These are phyloP conservation scores for Luehdorfia chinensis DNA, from an alignment of 1,140 invertebrate genomes.

Conservation along the genomic window DNA sequence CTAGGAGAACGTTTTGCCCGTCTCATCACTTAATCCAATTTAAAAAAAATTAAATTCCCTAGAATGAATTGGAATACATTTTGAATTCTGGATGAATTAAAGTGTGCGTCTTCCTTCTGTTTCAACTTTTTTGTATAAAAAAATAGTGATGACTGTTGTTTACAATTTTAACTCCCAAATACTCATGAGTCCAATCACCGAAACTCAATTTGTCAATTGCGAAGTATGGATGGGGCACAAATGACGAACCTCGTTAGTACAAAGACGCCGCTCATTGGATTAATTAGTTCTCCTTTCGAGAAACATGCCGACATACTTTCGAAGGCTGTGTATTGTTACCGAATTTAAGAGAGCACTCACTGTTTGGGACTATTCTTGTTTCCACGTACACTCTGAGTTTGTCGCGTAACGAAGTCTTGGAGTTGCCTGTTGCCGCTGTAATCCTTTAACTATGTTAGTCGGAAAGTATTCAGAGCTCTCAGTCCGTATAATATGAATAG, in stretches of 20 bases:
- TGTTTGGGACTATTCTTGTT: slow-evolving; percentile 42
- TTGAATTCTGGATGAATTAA: too few relatives aligned
- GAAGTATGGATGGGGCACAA: slow-evolving; percentile 43
- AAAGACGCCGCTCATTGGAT: slow-evolving; percentile 63
- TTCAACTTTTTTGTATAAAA: too few relatives aligned
- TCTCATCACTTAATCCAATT: too few relatives aligned
- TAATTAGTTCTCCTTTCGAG: slow-evolving; percentile 59
- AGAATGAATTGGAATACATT: too few relatives aligned
- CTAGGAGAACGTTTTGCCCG: too few relatives aligned
- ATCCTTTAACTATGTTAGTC: slow-evolving; percentile 53
- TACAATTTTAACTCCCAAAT: slow-evolving; percentile 1
- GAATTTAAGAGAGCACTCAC: slow-evolving; percentile 43
- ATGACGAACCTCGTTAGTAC: slow-evolving; percentile 62
- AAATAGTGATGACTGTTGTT: too few relatives aligned
- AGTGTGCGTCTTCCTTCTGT: too few relatives aligned
- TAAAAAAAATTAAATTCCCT: too few relatives aligned
- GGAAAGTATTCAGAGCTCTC: slow-evolving; percentile 42
- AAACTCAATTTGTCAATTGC: slow-evolving; percentile 47
- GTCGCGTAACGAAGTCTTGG: slow-evolving; percentile 28
- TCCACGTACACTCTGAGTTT: slow-evolving; percentile 57
- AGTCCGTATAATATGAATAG: slow-evolving; percentile 42
- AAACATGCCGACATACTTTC: slow-evolving; percentile 43
- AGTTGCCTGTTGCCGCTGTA: slow-evolving; percentile 40
- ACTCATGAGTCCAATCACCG: slow-evolving; percentile 30
- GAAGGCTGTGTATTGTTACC: slow-evolving; percentile 29